These are phyloP conservation scores for Oeneis ivallda DNA, from an alignment of 2,888 invertebrate genomes.

Conservation along the genomic window DNA sequence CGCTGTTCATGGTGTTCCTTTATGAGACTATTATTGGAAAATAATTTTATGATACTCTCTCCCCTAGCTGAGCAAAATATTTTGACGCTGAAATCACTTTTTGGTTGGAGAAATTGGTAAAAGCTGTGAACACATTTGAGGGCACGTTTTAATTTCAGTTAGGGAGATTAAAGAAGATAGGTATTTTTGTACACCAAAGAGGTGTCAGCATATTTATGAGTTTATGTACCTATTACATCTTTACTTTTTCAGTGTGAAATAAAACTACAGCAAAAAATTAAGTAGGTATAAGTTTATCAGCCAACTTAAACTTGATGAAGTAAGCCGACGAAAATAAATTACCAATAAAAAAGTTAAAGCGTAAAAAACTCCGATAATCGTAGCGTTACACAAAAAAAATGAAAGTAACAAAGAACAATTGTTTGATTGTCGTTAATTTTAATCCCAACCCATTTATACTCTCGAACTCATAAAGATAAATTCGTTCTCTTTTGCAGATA, in stretches of 20 bases:
- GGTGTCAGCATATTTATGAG: background rate
- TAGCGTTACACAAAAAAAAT: constrained; percentile 38
- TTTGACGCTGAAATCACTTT: constrained; percentile 30
- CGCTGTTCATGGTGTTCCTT: constrained; percentile 44
- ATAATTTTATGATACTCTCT: constrained; percentile 33
- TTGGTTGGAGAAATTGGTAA: constrained; percentile 20
- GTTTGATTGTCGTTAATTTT: constrained; percentile 43
- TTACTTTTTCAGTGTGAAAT: background rate
- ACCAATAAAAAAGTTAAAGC: constrained; percentile 23
- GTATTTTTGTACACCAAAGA: background rate
- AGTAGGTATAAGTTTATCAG: constrained; percentile 1
- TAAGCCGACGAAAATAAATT: constrained; percentile 9
- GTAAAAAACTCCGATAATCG: constrained; percentile 36
- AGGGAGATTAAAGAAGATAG: background rate
- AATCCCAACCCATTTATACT: constrained; percentile 42
- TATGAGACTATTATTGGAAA: constrained; percentile 43
- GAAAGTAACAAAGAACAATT: constrained; percentile 43
- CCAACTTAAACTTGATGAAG: background rate
- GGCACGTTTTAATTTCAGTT: background rate
- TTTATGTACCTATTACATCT: background rate
- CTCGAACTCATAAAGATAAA: constrained; percentile 45
- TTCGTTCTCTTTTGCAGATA: constrained; percentile 81
- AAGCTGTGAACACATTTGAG: constrained; percentile 13
- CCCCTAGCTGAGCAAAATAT: constrained; percentile 27
- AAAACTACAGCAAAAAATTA: background rate